A percentile compares a stretch with the other conserved stretches of the same genome.
phyloP scores from a whole-genome alignment of 2,797 vertebrate genomes.

The Sylvilagus floridanus region DNA sequence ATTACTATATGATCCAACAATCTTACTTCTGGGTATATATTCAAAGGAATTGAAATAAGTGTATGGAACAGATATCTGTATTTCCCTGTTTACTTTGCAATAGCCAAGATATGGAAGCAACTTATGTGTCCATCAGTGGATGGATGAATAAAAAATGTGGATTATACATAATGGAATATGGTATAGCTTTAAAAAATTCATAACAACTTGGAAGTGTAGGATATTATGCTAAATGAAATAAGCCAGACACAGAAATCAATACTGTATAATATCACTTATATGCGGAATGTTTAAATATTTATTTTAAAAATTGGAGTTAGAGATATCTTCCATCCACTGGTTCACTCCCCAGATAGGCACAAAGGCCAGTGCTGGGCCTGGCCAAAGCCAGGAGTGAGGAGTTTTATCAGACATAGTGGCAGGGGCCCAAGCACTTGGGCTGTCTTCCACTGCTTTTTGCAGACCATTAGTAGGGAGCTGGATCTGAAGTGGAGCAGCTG shows the following conservation, averaged over 20 bases:
- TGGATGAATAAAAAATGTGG: neutral
- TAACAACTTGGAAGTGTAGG: neutral
- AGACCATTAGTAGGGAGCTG: too few species aligned
- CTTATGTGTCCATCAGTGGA: neutral
- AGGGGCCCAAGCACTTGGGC: too few species aligned
- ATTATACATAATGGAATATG: neutral
- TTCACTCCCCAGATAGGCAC: too few species aligned
- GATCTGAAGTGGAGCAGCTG: too few species aligned
- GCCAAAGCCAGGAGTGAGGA: too few species aligned
- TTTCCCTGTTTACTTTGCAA: neutral
- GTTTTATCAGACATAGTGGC: neutral
- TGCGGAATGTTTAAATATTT: neutral
- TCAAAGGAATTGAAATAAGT: neutral
- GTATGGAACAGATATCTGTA: neutral
- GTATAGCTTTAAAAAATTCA: neutral
- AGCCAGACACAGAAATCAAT: neutral
- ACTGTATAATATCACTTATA: neutral
- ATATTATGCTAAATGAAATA: neutral
- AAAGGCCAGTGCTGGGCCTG: too few species aligned
- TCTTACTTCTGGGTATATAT: neutral
- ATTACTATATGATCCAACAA: neutral
- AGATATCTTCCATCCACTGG: too few species aligned
- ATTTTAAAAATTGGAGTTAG: too few species aligned
- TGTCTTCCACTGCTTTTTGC: too few species aligned
- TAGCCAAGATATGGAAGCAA: neutral